A percentile compares a stretch with the other conserved stretches of the same genome.
Conservation (phyloP, 1,140 invertebrate species). For the Cyclina sinensis region DNA sequence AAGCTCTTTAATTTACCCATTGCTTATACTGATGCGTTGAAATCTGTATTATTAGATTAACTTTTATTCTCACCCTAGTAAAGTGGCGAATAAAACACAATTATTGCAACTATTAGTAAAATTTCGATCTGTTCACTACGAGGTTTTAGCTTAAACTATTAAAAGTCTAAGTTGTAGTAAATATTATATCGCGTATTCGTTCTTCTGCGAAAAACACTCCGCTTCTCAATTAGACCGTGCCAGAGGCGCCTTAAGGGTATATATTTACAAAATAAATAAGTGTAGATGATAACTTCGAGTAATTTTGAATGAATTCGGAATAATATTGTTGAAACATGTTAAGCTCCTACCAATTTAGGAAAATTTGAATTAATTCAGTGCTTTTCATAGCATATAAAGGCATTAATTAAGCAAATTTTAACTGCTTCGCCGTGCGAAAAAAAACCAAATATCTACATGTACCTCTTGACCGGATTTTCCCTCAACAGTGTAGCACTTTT, state of each 20-base stretch:
- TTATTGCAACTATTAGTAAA: not conserved
- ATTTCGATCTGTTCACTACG: not conserved
- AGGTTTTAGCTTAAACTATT: not conserved
- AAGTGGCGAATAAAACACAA: not conserved
- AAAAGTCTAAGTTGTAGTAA: not conserved
- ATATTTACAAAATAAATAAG: not conserved
- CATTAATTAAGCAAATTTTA: too few species aligned
- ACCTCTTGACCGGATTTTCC: slow-evolving; percentile 44
- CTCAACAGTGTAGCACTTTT: not conserved
- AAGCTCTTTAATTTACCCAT: slow-evolving; percentile 41
- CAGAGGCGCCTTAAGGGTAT: not conserved
- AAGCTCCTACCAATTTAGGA: too few species aligned
- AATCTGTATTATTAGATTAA: not conserved
- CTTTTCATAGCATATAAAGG: too few species aligned
- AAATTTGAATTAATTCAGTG: too few species aligned
- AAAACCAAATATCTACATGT: too few species aligned
- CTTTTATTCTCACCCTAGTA: slow-evolving; percentile 26
- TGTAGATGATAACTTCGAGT: too few species aligned
- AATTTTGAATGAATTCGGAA: too few species aligned
- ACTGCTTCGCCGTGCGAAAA: too few species aligned
- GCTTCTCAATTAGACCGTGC: not conserved
- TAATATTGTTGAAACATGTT: too few species aligned
- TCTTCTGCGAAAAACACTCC: slow-evolving; percentile 38
- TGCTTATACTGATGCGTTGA: not conserved
- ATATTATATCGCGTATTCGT: not conserved